These are phyloP conservation scores for Anoplophora glabripennis DNA, from an alignment of 1,140 invertebrate species.

Conservation along the genomic window DNA sequence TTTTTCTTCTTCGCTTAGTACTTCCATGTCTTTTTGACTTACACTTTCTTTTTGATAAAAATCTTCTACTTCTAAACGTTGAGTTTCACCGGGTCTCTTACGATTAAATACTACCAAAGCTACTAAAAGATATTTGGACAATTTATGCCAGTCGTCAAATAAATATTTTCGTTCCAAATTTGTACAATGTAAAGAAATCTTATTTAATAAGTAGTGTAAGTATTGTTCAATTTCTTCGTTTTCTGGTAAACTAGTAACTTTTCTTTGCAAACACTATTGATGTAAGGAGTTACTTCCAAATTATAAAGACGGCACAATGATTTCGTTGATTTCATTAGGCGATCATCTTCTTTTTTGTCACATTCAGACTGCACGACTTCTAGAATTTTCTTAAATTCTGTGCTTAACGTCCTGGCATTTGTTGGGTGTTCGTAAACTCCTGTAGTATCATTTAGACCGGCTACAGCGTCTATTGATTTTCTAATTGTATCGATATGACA, in stretches of 20 bases:
- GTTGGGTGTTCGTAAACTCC: constrained; percentile 2
- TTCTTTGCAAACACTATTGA: not conserved
- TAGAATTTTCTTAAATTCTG: constrained; percentile 1
- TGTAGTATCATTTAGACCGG: not conserved
- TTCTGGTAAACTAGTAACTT: constrained; percentile 1
- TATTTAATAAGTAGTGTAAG: not conserved
- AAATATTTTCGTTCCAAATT: not conserved
- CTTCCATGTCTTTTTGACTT: constrained; percentile 1
- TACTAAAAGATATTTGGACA: constrained; percentile 1
- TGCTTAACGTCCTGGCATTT: constrained; percentile 4
- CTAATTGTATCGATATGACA: not conserved
- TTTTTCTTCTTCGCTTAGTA: not conserved
- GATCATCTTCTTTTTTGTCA: constrained; percentile 3
- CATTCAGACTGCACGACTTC: constrained; percentile 2
- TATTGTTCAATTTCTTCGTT: not conserved
- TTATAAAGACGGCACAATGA: not conserved
- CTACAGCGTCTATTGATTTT: constrained; percentile 2
- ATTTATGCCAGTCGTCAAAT: constrained; percentile 4
- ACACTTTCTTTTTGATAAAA: constrained; percentile 1
- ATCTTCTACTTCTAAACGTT: constrained; percentile 2
- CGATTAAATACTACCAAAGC: constrained; percentile 2
- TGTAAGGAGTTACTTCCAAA: not conserved
- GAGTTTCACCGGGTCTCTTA: not conserved
- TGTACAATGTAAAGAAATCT: not conserved
- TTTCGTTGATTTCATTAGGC: not conserved